Percentiles rank a stretch among this genome's conserved stretches.
These are phyloP conservation scores for Dicrurus megarhynchus DNA, from an alignment of 2,113 vertebrate genomes.

Conservation along the genomic window DNA sequence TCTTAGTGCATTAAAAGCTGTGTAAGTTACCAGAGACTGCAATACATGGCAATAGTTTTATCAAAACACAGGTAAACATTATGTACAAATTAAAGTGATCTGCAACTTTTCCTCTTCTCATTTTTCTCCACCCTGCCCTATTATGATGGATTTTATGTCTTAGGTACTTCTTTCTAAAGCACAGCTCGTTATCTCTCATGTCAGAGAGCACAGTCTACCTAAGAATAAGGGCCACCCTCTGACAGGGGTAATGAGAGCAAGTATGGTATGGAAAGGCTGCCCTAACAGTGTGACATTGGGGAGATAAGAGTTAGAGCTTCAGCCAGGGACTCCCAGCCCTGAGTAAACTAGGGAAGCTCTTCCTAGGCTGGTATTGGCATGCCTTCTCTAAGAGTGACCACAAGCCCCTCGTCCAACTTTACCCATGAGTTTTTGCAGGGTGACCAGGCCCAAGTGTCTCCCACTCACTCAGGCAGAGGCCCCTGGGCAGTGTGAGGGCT, in stretches of 20 bases:
- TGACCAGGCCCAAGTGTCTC: not conserved
- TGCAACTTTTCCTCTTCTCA: not conserved
- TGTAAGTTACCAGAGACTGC: not conserved
- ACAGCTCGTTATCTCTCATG: not conserved
- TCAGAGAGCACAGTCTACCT: not conserved
- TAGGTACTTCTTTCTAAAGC: not conserved
- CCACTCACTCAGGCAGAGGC: not conserved
- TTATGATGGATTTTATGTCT: not conserved
- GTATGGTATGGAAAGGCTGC: not conserved
- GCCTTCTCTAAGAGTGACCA: not conserved
- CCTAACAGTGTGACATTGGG: rapidly evolving
- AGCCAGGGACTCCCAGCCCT: not conserved
- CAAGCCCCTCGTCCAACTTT: not conserved
- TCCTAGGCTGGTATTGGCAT: not conserved
- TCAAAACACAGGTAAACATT: not conserved
- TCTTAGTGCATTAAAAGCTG: not conserved
- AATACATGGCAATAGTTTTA: not conserved
- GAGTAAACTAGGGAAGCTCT: not conserved
- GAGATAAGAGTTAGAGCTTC: not conserved
- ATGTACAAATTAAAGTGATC: not conserved
- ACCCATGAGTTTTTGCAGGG: not conserved
- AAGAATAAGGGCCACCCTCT: not conserved
- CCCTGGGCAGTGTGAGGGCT: not conserved
- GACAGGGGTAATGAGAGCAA: not conserved
- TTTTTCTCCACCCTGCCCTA: not conserved